Percentiles rank a stretch among this genome's conserved stretches.
Conservation (phyloP, 2,888 invertebrate species). For the Antheraea yamamai region DNA sequence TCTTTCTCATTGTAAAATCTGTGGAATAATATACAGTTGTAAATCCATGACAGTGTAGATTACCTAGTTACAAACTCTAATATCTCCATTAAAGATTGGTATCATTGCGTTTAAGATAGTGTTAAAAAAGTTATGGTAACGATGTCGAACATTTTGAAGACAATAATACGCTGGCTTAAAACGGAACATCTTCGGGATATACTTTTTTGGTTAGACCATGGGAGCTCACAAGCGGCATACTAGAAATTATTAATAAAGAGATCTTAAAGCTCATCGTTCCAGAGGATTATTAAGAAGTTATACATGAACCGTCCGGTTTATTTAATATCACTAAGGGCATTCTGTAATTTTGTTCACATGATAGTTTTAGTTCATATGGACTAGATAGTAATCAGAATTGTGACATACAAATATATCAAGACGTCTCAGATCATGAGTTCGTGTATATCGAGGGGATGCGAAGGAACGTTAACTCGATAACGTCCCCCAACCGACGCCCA, state of each 20-base stretch:
- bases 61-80: not conserved
- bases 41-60: not conserved
- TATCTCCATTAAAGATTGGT: not conserved
- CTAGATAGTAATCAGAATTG: not conserved
- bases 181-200: not conserved
- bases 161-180: not conserved
- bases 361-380: not conserved
- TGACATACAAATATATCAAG: constrained; percentile 8
- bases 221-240: not conserved
- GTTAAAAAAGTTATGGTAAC: not conserved
- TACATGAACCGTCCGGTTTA: not conserved
- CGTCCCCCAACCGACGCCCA: constrained; percentile 51
- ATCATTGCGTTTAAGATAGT: not conserved
- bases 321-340: not conserved
- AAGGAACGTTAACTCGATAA: constrained; percentile 67
- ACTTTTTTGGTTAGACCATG: not conserved
- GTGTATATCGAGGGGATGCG: constrained; percentile 30
- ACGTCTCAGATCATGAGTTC: constrained; percentile 12
- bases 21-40: too few species aligned
- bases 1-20: too few species aligned
- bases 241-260: not conserved
- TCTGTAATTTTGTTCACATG: not conserved
- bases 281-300: not conserved
- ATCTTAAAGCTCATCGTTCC: not conserved
- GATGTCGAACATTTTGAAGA: not conserved